Evolutionary conservation across 2,797 vertebrate genomes (phyloP).

Genomic region (Sebastes cheni): DNA sequence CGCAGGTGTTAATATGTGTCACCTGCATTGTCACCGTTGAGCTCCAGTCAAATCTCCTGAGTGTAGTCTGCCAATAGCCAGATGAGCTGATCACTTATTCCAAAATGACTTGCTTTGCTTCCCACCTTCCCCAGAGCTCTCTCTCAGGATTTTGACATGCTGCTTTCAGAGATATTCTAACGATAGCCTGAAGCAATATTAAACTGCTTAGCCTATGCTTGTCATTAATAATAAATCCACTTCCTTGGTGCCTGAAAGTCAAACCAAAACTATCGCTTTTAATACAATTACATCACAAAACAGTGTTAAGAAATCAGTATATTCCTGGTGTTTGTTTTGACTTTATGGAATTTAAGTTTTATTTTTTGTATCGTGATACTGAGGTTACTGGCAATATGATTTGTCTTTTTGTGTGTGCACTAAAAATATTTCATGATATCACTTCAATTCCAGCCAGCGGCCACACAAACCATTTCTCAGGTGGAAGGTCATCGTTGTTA

Average conservation of each 20-base stretch:
- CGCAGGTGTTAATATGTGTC: slow-evolving; percentile 44
- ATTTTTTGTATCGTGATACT: neutral
- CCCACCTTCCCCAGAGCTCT: slow-evolving; percentile 27
- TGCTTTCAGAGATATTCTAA: slow-evolving; percentile 27
- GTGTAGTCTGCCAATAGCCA: slow-evolving; percentile 31
- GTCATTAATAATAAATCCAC: slow-evolving; percentile 27
- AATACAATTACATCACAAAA: neutral
- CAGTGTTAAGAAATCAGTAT: neutral
- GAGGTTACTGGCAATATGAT: neutral
- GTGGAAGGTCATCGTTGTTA: neutral
- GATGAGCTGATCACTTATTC: slow-evolving; percentile 46
- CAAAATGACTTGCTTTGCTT: slow-evolving; percentile 30
- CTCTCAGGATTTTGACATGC: slow-evolving; percentile 20
- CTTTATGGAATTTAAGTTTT: neutral
- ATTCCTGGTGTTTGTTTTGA: neutral
- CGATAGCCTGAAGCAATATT: neutral
- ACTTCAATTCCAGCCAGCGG: neutral
- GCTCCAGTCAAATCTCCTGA: slow-evolving; percentile 15
- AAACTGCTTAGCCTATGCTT: slow-evolving; percentile 21
- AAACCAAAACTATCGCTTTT: neutral
- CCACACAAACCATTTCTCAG: neutral
- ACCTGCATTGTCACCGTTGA: slow-evolving; percentile 33
- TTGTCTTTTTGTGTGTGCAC: neutral
- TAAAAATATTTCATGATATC: neutral
- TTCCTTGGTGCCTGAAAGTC: neutral